Percentiles rank a stretch among this genome's conserved stretches.
These are phyloP conservation scores for Brachyistius frenatus DNA, from an alignment of 2,113 vertebrate genomes.

Conservation along the genomic window DNA sequence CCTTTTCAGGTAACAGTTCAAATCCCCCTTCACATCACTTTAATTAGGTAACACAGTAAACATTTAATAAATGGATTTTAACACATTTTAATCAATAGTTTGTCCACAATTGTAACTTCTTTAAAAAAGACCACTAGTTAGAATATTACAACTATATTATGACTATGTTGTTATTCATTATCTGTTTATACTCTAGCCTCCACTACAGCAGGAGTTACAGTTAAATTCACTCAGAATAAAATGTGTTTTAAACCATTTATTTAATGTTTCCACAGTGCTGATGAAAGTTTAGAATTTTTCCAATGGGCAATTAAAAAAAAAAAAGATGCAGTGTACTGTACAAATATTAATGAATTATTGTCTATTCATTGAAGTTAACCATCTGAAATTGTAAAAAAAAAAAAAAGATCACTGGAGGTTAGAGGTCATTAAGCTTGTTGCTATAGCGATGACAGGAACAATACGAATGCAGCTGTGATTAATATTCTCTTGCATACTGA, in stretches of 20 bases:
- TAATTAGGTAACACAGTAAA: not conserved
- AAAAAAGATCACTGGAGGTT: too few species aligned
- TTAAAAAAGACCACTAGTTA: too few species aligned
- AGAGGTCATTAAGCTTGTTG: slow-evolving; percentile 24
- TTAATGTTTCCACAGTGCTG: too few species aligned
- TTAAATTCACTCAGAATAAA: not conserved
- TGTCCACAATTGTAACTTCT: too few species aligned
- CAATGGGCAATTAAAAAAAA: too few species aligned
- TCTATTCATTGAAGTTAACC: not conserved
- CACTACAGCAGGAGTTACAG: not conserved
- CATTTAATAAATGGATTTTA: not conserved
- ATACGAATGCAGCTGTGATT: not conserved
- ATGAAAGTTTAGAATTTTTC: too few species aligned
- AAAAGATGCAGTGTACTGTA: too few species aligned
- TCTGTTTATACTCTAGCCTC: not conserved
- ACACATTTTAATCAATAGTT: too few species aligned
- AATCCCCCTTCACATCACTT: too few species aligned
- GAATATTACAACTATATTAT: not conserved
- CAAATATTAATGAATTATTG: not conserved
- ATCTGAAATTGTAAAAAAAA: not conserved
- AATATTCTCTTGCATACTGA: not conserved
- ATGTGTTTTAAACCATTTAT: too few species aligned
- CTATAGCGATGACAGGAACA: not conserved
- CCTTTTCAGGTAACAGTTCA: too few species aligned
- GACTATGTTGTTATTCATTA: not conserved